Evolutionary conservation across 2,888 invertebrate genomes (phyloP).

Genomic region (Molanna angustata): DNA sequence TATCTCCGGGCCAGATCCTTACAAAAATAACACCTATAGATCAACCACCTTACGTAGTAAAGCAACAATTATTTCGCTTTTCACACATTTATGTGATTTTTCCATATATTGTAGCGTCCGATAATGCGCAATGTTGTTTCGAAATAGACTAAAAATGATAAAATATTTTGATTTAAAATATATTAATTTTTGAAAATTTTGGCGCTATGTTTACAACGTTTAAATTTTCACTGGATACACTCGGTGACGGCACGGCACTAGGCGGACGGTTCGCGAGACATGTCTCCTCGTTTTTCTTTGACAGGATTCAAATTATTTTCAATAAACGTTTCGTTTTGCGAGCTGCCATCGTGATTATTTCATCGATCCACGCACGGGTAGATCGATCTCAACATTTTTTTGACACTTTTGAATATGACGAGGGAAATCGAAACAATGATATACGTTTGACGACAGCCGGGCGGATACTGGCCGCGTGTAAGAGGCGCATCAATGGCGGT

Average conservation of each 20-base stretch:
- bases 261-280: conserved; percentile 8
- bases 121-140: too few species aligned
- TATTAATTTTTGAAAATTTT: not conserved
- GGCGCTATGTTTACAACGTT: conserved; percentile 21
- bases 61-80: conserved; percentile 15
- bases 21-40: conserved; percentile 2
- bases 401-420: conserved; percentile 11
- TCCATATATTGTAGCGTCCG: too few species aligned
- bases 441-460: conserved; percentile 11
- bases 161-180: not conserved
- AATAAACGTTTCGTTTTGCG: conserved; percentile 16
- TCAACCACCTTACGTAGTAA: conserved; percentile 13
- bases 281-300: not conserved
- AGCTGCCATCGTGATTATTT: conserved; percentile 20
- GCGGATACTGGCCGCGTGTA: conserved; percentile 22
- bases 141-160: too few species aligned
- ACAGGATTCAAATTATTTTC: conserved; percentile 17
- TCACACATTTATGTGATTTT: too few species aligned
- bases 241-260: conserved; percentile 13
- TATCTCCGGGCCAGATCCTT: conserved; percentile 5
- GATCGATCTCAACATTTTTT: conserved; percentile 22
- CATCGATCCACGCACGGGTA: conserved; percentile 16
- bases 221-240: conserved; percentile 20
- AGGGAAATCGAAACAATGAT: not conserved
- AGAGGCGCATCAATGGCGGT: conserved; percentile 24